Conservation (phyloP, 2,113 vertebrate genomes). For the Scomber japonicus region DNA sequence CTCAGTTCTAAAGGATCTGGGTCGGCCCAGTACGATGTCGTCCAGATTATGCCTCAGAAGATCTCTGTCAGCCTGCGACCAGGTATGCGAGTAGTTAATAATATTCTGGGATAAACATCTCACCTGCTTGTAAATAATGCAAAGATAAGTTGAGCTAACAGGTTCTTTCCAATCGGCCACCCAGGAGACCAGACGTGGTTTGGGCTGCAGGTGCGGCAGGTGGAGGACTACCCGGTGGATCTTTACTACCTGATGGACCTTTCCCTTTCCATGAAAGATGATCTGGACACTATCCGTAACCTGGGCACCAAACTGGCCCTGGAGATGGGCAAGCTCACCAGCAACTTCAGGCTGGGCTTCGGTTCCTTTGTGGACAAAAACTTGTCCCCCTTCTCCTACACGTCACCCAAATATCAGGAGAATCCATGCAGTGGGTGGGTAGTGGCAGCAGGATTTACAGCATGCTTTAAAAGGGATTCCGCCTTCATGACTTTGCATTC, state of each 20-base stretch:
- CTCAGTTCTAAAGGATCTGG: slow-evolving; percentile 91
- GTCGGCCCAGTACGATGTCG: slow-evolving; percentile 83
- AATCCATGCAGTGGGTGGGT: slow-evolving; percentile 97
- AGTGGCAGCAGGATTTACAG: not conserved
- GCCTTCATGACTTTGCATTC: too few relatives aligned
- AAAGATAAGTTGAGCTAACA: not conserved
- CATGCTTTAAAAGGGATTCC: not conserved
- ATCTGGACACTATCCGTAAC: slow-evolving; percentile 93
- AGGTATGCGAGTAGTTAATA: slow-evolving; percentile 80
- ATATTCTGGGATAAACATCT: fast-evolving
- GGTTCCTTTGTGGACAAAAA: slow-evolving; percentile 98
- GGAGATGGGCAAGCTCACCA: slow-evolving; percentile 97
- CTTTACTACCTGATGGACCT: slow-evolving; percentile 99
- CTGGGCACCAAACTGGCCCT: slow-evolving; percentile 94
- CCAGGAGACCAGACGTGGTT: slow-evolving; percentile 91
- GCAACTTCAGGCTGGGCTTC: slow-evolving; percentile 97
- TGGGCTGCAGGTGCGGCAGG: slow-evolving; percentile 94
- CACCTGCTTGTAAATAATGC: not conserved
- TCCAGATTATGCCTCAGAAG: slow-evolving; percentile 93
- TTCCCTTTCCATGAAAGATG: slow-evolving; percentile 98
- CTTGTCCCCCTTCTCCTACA: slow-evolving; percentile 98
- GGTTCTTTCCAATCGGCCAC: too few relatives aligned
- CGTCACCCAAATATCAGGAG: slow-evolving; percentile 91
- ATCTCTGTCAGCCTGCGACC: slow-evolving; percentile 91
- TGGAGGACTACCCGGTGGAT: slow-evolving; percentile 98